These are phyloP conservation scores for Brenthis hecate DNA, from an alignment of 2,888 invertebrate species.

Conservation along the genomic window DNA sequence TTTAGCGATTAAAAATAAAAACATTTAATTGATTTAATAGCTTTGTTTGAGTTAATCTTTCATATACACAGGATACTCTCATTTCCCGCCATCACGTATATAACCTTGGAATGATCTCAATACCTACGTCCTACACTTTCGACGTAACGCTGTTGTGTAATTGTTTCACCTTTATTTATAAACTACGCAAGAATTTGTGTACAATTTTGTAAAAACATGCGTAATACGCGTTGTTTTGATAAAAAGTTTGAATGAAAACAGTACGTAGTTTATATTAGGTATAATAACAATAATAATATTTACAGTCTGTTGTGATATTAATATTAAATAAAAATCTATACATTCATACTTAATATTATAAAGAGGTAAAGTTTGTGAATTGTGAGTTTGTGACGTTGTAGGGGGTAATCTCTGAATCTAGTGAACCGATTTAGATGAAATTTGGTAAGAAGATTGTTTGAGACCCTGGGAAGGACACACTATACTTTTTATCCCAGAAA, in stretches of 20 bases:
- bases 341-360: no score
- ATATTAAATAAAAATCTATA: neutral
- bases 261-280: neutral
- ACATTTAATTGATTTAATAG: constrained; percentile 32
- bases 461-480: no score
- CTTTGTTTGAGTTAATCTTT: constrained; percentile 13
- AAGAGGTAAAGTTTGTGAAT: no score
- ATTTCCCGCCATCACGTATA: constrained; percentile 67
- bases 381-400: no score
- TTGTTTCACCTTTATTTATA: constrained; percentile 57
- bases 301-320: neutral
- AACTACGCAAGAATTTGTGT: constrained; percentile 53
- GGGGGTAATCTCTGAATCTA: no score
- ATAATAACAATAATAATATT: neutral
- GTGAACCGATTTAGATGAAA: no score
- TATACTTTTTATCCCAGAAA: no score
- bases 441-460: no score
- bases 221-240: constrained; percentile 29
- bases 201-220: constrained; percentile 36
- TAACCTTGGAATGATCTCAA: constrained; percentile 66
- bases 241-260: constrained; percentile 24
- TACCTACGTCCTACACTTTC: constrained; percentile 70
- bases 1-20: constrained; percentile 34
- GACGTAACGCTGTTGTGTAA: constrained; percentile 63
- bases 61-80: constrained; percentile 43